phyloP scores from a whole-genome alignment of 2,113 vertebrate species.

The Pungitius pungitius region DNA sequence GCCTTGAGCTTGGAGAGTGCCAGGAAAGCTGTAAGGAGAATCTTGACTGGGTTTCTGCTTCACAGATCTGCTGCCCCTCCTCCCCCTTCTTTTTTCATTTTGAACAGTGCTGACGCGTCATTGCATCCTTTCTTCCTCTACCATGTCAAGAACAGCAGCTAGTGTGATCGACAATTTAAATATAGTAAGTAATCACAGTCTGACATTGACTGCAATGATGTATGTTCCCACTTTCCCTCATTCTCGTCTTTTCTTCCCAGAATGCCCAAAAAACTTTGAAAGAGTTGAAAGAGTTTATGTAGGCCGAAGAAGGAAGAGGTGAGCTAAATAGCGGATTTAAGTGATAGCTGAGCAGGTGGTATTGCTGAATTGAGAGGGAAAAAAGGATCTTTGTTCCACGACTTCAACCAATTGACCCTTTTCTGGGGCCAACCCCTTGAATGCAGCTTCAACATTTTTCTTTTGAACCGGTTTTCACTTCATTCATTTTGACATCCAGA shows the following conservation, averaged over 20 bases:
- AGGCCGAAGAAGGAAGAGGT: background rate
- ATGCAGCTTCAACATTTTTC: background rate
- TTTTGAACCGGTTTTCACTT: background rate
- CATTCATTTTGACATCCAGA: background rate
- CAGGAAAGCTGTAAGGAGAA: slow-evolving; percentile 47
- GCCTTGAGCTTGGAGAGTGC: slow-evolving; percentile 32
- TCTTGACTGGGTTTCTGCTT: slow-evolving; percentile 61
- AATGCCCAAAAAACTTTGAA: background rate
- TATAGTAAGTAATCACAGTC: slow-evolving; percentile 11
- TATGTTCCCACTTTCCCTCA: background rate
- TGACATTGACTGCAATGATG: slow-evolving; percentile 1
- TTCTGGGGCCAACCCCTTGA: background rate
- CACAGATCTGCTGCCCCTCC: slow-evolving; percentile 29
- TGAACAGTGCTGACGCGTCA: slow-evolving; percentile 31
- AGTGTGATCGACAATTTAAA: slow-evolving; percentile 49
- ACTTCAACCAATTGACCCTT: background rate
- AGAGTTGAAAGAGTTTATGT: background rate
- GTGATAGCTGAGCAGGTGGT: background rate
- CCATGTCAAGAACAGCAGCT: slow-evolving; percentile 12
- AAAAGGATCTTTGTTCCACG: background rate
- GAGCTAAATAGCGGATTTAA: background rate
- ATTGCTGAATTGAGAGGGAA: background rate
- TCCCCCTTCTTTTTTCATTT: slow-evolving; percentile 19
- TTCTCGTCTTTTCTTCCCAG: background rate
- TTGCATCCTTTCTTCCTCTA: background rate